Evolutionary conservation across 2,113 vertebrate genomes (phyloP), one percentile per base, ranked within the genome.

Genomic region (Prionailurus bengalensis): DNA sequence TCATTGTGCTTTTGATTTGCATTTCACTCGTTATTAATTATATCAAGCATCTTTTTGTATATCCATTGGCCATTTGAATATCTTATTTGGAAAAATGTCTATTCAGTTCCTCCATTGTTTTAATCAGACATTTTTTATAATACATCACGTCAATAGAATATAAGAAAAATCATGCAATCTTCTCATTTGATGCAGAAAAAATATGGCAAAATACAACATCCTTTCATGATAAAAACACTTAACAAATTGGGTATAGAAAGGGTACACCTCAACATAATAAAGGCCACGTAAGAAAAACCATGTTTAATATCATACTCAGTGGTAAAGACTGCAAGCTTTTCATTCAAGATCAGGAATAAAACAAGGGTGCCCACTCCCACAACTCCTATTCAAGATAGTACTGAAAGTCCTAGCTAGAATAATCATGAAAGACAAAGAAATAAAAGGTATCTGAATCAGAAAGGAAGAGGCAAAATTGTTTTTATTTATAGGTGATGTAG

Each of bases 111-210:
- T 51, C 33, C 80, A 29, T 23, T 45, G 74, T 79, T 83, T 89
- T 55, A 83, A 74, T 89, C 55, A 79, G 39, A 7, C 36, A 45
- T n/a, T 81, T 76, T 45, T 90, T 74, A 21, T 65, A 21, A 68
- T 29, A 68, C 2, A 84, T 15, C 27, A 42, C 68, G 42, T 55
- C 66, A n/a, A 36, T 58, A 84, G 23, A 90, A 15, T 36, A 15
- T n/a, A 76, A 68, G 70, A 89, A 55, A 95, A 83, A 83, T 90
- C 45, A 84, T 81, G 39, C 51, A 65, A 63, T 95, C 27, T 42
- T 73, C 39, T 82, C 55, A 76, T 23, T 29, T 73, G 55, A 51
- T 74, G 33, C n/a, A 83, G n/a, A 84, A 66, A 89, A 89, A 66
- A 14, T 39, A 55, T 33, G 58, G 81, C 10, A 89, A 83, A 65